Percentiles rank a stretch among this genome's conserved stretches.
Conservation (phyloP, 2,888 invertebrate species). For the Harpagoxenus sublaevis region DNA sequence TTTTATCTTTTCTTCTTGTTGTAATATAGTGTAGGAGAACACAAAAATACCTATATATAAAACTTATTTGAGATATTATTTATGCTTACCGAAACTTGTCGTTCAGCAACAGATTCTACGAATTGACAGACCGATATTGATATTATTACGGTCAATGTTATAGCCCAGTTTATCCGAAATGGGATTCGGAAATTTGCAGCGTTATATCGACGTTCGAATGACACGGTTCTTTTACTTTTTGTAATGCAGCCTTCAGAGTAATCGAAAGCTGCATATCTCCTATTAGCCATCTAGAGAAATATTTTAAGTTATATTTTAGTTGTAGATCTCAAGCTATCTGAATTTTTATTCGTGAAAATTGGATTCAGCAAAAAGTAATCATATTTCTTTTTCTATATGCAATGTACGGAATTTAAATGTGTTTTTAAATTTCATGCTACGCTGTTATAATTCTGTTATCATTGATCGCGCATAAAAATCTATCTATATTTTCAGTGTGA, state of each 20-base stretch:
- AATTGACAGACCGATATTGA: slow-evolving; percentile 26
- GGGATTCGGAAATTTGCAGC: slow-evolving; percentile 23
- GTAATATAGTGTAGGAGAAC: not conserved
- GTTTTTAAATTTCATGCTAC: not conserved
- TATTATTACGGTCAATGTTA: not conserved
- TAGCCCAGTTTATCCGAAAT: slow-evolving; percentile 36
- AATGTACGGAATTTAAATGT: not conserved
- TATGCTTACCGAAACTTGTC: slow-evolving; percentile 22
- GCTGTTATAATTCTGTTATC: slow-evolving; percentile 15
- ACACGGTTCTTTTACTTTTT: not conserved
- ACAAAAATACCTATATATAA: not conserved
- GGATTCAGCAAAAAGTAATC: not conserved
- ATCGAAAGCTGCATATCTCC: slow-evolving; percentile 2
- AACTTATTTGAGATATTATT: not conserved
- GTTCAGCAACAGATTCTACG: not conserved
- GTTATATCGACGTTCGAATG: slow-evolving; percentile 21
- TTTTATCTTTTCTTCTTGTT: not conserved
- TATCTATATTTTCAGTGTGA: slow-evolving; percentile 1
- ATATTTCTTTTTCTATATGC: not conserved
- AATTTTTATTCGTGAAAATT: not conserved
- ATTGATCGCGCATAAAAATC: slow-evolving; percentile 29
- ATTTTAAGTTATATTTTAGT: slow-evolving; percentile 5
- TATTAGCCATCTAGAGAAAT: slow-evolving; percentile 34
- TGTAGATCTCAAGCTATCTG: not conserved
- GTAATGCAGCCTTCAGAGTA: not conserved